Conservation (phyloP, 2,888 invertebrate species). For the Agrypnus murinus region DNA sequence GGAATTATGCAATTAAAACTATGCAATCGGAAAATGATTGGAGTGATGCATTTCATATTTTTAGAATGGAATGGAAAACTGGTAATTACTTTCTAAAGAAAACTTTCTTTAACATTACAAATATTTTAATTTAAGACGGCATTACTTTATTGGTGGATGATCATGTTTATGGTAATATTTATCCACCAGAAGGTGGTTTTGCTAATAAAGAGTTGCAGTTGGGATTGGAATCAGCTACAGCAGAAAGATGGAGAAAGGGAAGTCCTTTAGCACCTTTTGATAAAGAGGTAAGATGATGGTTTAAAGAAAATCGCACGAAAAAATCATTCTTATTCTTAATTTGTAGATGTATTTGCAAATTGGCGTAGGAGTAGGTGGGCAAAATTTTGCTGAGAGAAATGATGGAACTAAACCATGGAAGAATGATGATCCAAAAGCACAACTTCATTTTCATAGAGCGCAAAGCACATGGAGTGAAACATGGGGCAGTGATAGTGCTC, state of each 20-base stretch:
- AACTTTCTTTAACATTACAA: too few species aligned
- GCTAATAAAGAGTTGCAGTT: slow-evolving; percentile 59
- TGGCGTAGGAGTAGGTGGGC: slow-evolving; percentile 86
- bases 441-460: slow-evolving; percentile 80
- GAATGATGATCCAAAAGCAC: slow-evolving; percentile 79
- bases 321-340: slow-evolving; percentile 18
- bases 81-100: too few species aligned
- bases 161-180: slow-evolving; percentile 71
- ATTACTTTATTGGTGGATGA: slow-evolving; percentile 74
- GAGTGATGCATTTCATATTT: slow-evolving; percentile 75
- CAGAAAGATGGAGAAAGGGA: slow-evolving; percentile 76
- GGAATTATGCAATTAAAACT: slow-evolving; percentile 62
- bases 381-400: slow-evolving; percentile 79
- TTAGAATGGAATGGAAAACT: slow-evolving; percentile 74
- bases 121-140: slow-evolving; percentile 70
- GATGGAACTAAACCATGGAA: slow-evolving; percentile 81
- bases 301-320: too few species aligned
- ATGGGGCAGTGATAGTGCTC: slow-evolving; percentile 77
- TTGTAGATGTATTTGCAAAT: slow-evolving; percentile 83
- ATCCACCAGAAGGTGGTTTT: slow-evolving; percentile 67
- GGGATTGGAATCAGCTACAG: slow-evolving; percentile 65
- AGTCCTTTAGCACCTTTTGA: slow-evolving; percentile 83
- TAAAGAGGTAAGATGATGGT: slow-evolving; percentile 77
- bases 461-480: slow-evolving; percentile 76
- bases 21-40: slow-evolving; percentile 61